phyloP scores from a whole-genome alignment of 2,113 vertebrate species.

The Silurus asotus region DNA sequence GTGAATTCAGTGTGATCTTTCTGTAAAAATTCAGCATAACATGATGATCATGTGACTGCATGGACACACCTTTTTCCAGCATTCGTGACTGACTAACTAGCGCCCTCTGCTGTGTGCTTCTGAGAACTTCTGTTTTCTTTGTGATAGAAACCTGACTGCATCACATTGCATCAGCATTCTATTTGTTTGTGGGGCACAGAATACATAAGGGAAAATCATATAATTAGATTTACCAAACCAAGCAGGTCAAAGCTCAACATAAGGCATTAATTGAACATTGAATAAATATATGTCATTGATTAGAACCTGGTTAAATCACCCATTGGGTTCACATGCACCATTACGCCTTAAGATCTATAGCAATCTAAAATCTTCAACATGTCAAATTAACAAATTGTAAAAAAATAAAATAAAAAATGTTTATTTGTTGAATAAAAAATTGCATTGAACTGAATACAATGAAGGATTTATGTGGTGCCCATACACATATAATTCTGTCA shows the following conservation, averaged over 20 bases:
- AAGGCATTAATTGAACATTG: neutral
- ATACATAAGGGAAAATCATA: neutral
- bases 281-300: neutral
- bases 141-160: conserved; percentile 14
- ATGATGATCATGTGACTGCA: conserved; percentile 56
- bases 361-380: too few relatives aligned
- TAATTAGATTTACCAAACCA: neutral
- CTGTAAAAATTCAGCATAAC: conserved; percentile 42
- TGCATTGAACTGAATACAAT: neutral
- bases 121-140: conserved; percentile 3
- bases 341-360: neutral
- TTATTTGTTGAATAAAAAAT: too few relatives aligned
- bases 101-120: conserved; percentile 65
- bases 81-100: conserved; percentile 2
- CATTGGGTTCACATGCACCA: neutral
- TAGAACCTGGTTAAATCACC: neutral
- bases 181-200: neutral
- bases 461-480: neutral
- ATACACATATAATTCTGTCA: neutral
- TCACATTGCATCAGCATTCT: conserved; percentile 27
- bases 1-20: neutral
- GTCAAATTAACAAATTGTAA: too few relatives aligned
- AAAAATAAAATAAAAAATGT: too few relatives aligned
- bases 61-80: conserved; percentile 7
- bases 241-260: neutral